Evolutionary conservation across 1,140 invertebrate species (phyloP).

Genomic region (Drosophila gunungcola): DNA sequence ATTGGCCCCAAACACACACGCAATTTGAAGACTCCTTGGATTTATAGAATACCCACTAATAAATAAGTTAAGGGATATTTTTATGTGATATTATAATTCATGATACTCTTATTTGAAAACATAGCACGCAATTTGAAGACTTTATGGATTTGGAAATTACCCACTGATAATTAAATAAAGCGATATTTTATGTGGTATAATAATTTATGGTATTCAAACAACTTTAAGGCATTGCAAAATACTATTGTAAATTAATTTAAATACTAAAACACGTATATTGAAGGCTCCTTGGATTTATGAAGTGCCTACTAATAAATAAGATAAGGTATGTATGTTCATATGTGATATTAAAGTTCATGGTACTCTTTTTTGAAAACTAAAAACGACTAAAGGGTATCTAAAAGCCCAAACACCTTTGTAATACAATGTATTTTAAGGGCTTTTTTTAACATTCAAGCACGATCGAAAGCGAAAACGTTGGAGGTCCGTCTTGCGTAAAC

Average conservation of each 20-base stretch:
- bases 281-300: not conserved
- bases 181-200: too few species aligned
- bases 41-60: slow-evolving; percentile 8
- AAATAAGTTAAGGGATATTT: not conserved
- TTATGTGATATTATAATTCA: not conserved
- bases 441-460: slow-evolving; percentile 10
- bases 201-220: too few species aligned
- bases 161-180: too few species aligned
- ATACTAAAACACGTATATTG: too few species aligned
- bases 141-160: too few species aligned
- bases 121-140: too few species aligned
- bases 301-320: not conserved
- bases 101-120: too few species aligned
- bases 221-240: too few species aligned
- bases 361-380: too few species aligned
- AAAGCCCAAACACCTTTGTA: not conserved
- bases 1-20: slow-evolving; percentile 54
- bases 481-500: slow-evolving; percentile 59
- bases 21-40: slow-evolving; percentile 6
- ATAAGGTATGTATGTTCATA: not conserved
- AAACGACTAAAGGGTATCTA: not conserved
- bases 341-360: not conserved
- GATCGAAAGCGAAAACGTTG: slow-evolving; percentile 79
- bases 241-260: too few species aligned
- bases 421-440: not conserved